Percentiles rank a stretch among this genome's conserved stretches.
Evolutionary conservation across 64 coral and sea anemone genomes (phyloP).

Genomic region (Montipora cactus): DNA sequence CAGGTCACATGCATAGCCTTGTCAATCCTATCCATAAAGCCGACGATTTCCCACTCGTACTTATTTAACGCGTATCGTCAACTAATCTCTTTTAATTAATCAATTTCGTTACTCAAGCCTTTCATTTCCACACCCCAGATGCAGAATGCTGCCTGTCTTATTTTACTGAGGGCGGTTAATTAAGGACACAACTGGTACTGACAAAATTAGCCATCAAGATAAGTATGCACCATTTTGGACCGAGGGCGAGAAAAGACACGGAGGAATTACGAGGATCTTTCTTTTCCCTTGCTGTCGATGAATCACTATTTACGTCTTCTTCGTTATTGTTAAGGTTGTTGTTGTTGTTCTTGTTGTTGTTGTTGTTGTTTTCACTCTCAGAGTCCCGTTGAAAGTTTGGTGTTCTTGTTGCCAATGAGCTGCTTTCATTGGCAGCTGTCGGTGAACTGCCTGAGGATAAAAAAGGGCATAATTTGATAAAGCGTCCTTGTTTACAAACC

Average conservation of each 20-base stretch:
- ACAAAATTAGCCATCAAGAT: not conserved
- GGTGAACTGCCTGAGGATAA: not conserved
- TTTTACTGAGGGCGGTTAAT: not conserved
- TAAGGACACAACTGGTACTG: not conserved
- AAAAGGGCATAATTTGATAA: not conserved
- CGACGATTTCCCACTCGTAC: too few species aligned
- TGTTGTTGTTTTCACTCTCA: not conserved
- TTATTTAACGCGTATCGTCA: too few species aligned
- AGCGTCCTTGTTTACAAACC: not conserved
- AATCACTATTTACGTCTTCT: not conserved
- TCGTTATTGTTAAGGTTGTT: not conserved
- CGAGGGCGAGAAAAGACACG: not conserved
- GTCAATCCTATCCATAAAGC: too few species aligned
- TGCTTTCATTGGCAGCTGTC: not conserved
- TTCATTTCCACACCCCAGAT: too few species aligned
- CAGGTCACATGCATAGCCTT: too few species aligned
- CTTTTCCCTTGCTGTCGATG: not conserved
- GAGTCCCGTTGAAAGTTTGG: not conserved
- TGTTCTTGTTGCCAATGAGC: not conserved
- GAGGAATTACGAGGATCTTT: not conserved
- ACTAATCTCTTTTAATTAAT: too few species aligned
- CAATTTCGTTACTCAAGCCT: too few species aligned
- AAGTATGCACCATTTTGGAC: not conserved
- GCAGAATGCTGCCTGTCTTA: too few species aligned
- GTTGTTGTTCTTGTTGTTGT: not conserved